Conservation (phyloP, 2,888 invertebrate genomes). For the Maniola hyperantus region DNA sequence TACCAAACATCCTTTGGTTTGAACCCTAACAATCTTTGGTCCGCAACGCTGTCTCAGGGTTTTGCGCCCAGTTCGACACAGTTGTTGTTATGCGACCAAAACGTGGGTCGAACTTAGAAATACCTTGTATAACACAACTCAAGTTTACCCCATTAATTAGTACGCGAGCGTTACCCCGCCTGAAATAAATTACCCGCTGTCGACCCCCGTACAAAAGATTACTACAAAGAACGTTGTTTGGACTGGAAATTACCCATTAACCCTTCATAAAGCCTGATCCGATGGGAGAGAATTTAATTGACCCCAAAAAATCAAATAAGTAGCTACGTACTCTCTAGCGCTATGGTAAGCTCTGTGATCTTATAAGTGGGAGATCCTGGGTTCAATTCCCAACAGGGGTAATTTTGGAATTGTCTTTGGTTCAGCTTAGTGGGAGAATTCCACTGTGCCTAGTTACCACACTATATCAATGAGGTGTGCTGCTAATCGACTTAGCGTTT, state of each 20-base stretch:
- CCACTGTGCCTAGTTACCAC: too few species aligned
- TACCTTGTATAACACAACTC: constrained; percentile 7
- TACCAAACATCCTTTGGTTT: too few species aligned
- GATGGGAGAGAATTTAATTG: not conserved
- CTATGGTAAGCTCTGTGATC: not conserved
- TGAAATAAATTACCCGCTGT: constrained; percentile 42
- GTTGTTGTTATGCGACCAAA: not conserved
- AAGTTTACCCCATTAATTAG: constrained; percentile 40
- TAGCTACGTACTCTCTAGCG: not conserved
- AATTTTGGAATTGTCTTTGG: too few species aligned
- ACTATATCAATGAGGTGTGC: too few species aligned
- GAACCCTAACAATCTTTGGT: too few species aligned
- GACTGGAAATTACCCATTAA: constrained; percentile 15
- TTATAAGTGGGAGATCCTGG: too few species aligned
- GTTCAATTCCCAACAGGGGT: too few species aligned
- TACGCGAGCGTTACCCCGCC: constrained; percentile 29
- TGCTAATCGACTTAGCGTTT: too few species aligned
- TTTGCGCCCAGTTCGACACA: not conserved
- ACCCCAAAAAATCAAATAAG: not conserved
- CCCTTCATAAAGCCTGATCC: constrained; percentile 6
- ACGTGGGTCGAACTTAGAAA: constrained; percentile 19
- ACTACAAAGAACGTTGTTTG: constrained; percentile 10
- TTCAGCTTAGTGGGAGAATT: too few species aligned
- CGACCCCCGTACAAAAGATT: constrained; percentile 23
- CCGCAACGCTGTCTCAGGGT: too few species aligned